Evolutionary conservation across 64 coral and sea anemone genomes (phyloP), one percentile per base, ranked within the genome.

Genomic region (Hydrozoanthus tunicans): DNA sequence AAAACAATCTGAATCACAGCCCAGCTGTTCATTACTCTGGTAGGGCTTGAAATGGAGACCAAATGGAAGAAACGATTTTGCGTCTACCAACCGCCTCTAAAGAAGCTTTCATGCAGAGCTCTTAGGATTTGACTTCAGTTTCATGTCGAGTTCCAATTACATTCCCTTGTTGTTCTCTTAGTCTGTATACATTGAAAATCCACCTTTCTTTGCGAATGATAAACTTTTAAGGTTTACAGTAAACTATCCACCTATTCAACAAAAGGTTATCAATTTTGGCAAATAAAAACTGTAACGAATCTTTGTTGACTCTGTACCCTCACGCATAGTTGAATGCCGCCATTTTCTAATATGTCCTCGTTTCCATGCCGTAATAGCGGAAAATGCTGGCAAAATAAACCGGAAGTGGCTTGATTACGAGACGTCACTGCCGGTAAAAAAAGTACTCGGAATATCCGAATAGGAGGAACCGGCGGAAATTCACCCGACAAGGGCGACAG

Each of bases 271-370:
- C 67, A 61, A 5, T 75, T 27, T 17, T 74, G 27, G 58, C 25
- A 56, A 88, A 59, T 5, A 73, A 56, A 51, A 88, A 60, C 25
- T 59, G 68, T 60, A 73, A 43, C 53, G 59, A 59, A 27, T 88
- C 12, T 74, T 88, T 88, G 84, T 88, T 88, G 84, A 88, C 84
- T 74, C 56, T 52, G 72, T 61, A 9, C 1, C n/a, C 6, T 58
- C 56, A 59, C 32, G 32, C 32, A 32, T 12, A 57, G 59, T 86
- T 75, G 24, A 88, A 75, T 88, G 67, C 84, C 84, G 84, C 84
- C 84, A 88, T 88, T 88, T 88, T 88, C 64, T 32, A 1, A 83
- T 58, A 6, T 88, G 68, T 67, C 68, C 84, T 88, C 84, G 84
- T 88, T 74, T 88, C 74, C 5, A 51, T 82, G 68, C 55, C 43